Base-by-base conservation (phyloP, 2,888 invertebrate genomes). In the Rhagonycha fulva region DNA sequence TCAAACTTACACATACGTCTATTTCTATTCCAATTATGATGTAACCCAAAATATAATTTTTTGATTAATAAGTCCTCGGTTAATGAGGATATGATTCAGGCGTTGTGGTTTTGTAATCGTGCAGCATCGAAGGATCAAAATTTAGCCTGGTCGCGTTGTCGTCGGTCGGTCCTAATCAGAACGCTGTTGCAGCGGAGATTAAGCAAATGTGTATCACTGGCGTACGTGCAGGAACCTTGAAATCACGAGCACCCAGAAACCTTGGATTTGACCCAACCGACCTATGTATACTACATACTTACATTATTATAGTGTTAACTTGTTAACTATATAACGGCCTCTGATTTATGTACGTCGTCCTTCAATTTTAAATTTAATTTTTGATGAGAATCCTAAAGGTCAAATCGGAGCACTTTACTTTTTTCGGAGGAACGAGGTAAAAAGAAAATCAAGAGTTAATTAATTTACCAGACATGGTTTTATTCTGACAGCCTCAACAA, bases 401-500 rank as follows among this genome's bases (percentile, higher is more conserved):
- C 26, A 26, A 72, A 67, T 66, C 32, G 63, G 11, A 60, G 30
- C 47, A 32, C 14, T 68, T 26, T 14, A n/a, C 28, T 68, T 14
- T 28, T 11, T 5, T 68, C n/a, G 62, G 14, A 62, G 24, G 62
- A 47, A 47, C 12, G 4, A 63, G 28, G 60, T 23, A 60, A 68
- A 19, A 66, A 77, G 68, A 67, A 71, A 76, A 73, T 71, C 62
- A 14, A 19, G 24, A 23, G 60, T 73, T 87, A 87, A 87, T 88
- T 47, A 47, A 89, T 89, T 89, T 88, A 89, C 89, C 89, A 89
- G 89, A 89, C 89, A 89, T 88, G 88, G 88, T 89, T 92, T 78
- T 92, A 92, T 92, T 92, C 92, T 91, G 92, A 92, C 92, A 92
- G 92, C 92, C 92, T 92, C 92, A 92, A 92, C 92, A 92, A 82